Conservation (phyloP, 1,140 invertebrate species). For the Adelges cooleyi region DNA sequence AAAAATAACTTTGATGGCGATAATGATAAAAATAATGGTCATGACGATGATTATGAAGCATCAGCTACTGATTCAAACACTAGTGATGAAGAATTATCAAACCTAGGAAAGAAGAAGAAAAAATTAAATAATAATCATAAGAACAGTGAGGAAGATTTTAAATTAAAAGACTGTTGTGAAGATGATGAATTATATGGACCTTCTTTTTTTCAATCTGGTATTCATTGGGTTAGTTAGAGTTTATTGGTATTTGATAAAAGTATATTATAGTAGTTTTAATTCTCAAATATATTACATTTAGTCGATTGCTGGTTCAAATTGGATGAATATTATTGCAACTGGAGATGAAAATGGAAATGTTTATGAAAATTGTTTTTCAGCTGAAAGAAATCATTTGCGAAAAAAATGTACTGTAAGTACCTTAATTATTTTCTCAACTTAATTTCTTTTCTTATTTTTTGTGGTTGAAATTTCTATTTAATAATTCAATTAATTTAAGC, state of each 20-base stretch:
- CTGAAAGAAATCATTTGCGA: not conserved
- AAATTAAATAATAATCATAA: too few relatives aligned
- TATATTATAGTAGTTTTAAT: not conserved
- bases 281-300: not conserved
- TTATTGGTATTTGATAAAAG: not conserved
- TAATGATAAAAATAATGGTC: too few relatives aligned
- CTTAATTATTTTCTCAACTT: too few relatives aligned
- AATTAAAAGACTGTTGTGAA: not conserved
- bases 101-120: too few relatives aligned
- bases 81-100: too few relatives aligned
- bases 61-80: too few relatives aligned
- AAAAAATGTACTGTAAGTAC: not conserved
- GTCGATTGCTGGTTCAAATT: slow-evolving; percentile 11
- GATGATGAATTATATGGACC: slow-evolving; percentile 15
- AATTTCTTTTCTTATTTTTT: too few relatives aligned
- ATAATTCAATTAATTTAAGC: too few relatives aligned
- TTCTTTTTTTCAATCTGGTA: not conserved
- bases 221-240: slow-evolving; percentile 9
- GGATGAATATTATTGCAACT: slow-evolving; percentile 19
- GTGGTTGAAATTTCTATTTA: too few relatives aligned
- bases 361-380: slow-evolving; percentile 2
- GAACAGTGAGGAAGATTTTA: too few relatives aligned
- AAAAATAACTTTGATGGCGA: too few relatives aligned
- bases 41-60: too few relatives aligned
- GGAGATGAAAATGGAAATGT: slow-evolving; percentile 8